Percentiles rank a stretch among this genome's conserved stretches.
These are phyloP conservation scores for Sweltsa coloradensis DNA, from an alignment of 1,140 invertebrate species.

Conservation along the genomic window DNA sequence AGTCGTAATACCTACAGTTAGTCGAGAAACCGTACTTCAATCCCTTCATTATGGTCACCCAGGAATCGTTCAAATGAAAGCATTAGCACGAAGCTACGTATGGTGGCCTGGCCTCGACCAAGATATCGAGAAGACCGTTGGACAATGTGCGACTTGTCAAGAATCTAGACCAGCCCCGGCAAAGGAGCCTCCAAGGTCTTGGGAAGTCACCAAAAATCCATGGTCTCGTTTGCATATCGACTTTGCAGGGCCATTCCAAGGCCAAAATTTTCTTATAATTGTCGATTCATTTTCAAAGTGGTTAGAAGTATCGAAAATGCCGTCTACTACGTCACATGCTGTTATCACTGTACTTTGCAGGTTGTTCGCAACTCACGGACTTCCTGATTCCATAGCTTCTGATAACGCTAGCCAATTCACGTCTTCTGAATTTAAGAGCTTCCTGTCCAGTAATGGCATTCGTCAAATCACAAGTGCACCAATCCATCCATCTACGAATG, in stretches of 20 bases:
- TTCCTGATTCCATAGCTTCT: slow-evolving; percentile 16
- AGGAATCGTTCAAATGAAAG: slow-evolving; percentile 21
- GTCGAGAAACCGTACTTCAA: slow-evolving; percentile 17
- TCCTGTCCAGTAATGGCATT: slow-evolving; percentile 21
- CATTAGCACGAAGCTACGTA: slow-evolving; percentile 11
- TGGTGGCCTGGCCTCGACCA: slow-evolving; percentile 15
- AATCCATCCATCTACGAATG: slow-evolving; percentile 24
- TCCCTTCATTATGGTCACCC: slow-evolving; percentile 30
- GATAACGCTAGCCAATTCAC: slow-evolving; percentile 22
- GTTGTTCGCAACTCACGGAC: slow-evolving; percentile 15
- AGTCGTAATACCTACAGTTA: slow-evolving; percentile 27
- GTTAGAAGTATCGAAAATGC: slow-evolving; percentile 23
- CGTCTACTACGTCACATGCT: slow-evolving; percentile 4
- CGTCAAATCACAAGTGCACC: slow-evolving; percentile 20
- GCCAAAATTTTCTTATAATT: slow-evolving; percentile 11
- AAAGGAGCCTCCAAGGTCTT: slow-evolving; percentile 19
- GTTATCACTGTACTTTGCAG: slow-evolving; percentile 4
- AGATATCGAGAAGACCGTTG: slow-evolving; percentile 11
- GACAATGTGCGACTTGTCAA: slow-evolving; percentile 1
- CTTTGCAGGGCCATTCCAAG: slow-evolving; percentile 23
- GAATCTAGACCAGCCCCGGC: slow-evolving; percentile 12
- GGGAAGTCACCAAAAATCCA: slow-evolving; percentile 25
- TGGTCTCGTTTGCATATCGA: slow-evolving; percentile 36
- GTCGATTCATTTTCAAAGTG: slow-evolving; percentile 29
- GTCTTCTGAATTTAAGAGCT: slow-evolving; percentile 18